phyloP scores from a whole-genome alignment of 2,113 vertebrate species.

The Silurus meridionalis region DNA sequence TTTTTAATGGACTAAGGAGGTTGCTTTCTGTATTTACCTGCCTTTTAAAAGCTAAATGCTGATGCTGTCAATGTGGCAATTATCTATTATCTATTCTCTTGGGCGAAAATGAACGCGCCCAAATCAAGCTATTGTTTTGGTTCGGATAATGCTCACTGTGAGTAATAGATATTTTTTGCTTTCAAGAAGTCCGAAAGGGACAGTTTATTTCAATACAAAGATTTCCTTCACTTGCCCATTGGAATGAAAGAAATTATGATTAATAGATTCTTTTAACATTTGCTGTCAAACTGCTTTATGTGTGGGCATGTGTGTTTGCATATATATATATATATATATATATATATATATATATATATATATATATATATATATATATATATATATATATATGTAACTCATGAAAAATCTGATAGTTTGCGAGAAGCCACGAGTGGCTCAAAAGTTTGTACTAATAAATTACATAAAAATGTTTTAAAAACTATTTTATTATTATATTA shows the following conservation, averaged over 20 bases:
- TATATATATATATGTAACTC: no score
- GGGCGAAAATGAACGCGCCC: not conserved
- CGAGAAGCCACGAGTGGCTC: no score
- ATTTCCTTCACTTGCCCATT: no score
- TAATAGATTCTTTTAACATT: not conserved
- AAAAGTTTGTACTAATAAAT: no score
- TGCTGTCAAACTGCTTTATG: not conserved
- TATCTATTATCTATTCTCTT: not conserved
- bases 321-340: not conserved
- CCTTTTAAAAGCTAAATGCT: not conserved
- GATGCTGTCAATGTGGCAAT: not conserved
- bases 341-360: not conserved
- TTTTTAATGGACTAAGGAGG: not conserved
- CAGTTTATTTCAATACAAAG: not conserved
- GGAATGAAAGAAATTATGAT: not conserved
- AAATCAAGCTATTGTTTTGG: not conserved
- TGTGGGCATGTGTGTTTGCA: not conserved
- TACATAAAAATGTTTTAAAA: no score
- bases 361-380: no score
- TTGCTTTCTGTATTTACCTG: not conserved
- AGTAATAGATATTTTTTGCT: not conserved
- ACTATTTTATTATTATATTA: no score
- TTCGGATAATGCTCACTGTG: not conserved
- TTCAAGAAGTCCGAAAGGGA: not conserved
- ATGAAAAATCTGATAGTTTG: no score